phyloP scores from a whole-genome alignment of 2,797 vertebrate genomes.

The Sebastolobus altivelis region DNA sequence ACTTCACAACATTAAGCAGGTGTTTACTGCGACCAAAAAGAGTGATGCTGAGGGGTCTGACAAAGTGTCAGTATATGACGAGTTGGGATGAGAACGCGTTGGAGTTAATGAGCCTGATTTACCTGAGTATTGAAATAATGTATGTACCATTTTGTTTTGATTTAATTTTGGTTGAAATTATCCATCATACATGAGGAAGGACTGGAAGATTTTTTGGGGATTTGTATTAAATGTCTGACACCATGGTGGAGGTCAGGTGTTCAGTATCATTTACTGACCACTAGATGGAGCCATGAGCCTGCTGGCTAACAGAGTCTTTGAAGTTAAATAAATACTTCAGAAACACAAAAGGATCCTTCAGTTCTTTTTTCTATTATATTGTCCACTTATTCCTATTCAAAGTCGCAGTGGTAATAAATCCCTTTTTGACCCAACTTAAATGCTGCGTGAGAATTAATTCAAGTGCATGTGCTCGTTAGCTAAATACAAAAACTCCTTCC shows the following conservation, averaged over 20 bases:
- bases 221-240: neutral
- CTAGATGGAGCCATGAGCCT: slow-evolving; percentile 46
- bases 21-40: too few species aligned
- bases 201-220: neutral
- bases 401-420: neutral
- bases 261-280: slow-evolving; percentile 24
- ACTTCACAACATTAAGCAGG: rapidly evolving
- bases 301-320: neutral
- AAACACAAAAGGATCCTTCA: neutral
- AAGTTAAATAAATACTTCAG: neutral
- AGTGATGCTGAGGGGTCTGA: too few species aligned
- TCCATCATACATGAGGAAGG: neutral
- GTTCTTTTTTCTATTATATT: neutral
- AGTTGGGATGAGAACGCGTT: neutral
- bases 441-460: neutral
- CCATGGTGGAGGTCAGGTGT: neutral
- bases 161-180: neutral
- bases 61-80: too few species aligned
- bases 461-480: neutral
- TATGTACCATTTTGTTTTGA: neutral
- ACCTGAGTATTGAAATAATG: neutral
- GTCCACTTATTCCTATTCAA: neutral
- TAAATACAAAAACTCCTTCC: slow-evolving; percentile 21
- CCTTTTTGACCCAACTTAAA: neutral
- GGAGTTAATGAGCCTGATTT: too few species aligned